Evolutionary conservation across 2,797 vertebrate species (phyloP).

Genomic region (Todus mexicanus): DNA sequence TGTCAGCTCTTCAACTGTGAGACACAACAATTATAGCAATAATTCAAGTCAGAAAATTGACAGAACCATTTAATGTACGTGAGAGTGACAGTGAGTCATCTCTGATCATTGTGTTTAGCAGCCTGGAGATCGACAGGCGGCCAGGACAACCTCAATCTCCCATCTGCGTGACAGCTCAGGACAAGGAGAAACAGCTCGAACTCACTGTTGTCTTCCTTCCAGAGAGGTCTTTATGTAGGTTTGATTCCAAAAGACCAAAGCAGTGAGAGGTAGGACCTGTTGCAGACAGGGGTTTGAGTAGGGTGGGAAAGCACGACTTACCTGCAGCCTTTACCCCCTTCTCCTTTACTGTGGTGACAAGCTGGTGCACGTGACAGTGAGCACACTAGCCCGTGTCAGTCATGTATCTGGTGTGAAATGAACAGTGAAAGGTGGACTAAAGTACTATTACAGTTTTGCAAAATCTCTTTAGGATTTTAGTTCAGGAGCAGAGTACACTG

Average conservation of each 20-base stretch:
- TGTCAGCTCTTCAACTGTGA: slow-evolving; percentile 6
- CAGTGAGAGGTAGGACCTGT: background rate
- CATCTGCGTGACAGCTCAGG: background rate
- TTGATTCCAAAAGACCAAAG: background rate
- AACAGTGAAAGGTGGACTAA: background rate
- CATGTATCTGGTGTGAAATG: background rate
- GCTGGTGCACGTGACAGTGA: rapidly evolving
- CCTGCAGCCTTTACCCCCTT: background rate
- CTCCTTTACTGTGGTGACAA: too few species aligned
- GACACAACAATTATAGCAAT: background rate
- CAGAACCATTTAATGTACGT: background rate
- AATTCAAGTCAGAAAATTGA: background rate
- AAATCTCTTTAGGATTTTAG: background rate
- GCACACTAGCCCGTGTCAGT: rapidly evolving
- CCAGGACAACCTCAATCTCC: background rate
- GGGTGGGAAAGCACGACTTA: background rate
- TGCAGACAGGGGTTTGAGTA: background rate
- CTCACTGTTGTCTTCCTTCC: background rate
- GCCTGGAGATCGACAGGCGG: background rate
- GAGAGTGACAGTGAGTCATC: slow-evolving; percentile 59
- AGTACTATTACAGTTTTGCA: background rate
- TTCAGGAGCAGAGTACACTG: background rate
- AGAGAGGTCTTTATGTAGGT: background rate
- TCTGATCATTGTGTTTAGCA: background rate
- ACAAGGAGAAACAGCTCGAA: slow-evolving; percentile 1